A percentile compares a stretch with the other conserved stretches of the same genome.
Conservation (phyloP, 2,888 invertebrate genomes). For the Hirtodrosophila cameraria region DNA sequence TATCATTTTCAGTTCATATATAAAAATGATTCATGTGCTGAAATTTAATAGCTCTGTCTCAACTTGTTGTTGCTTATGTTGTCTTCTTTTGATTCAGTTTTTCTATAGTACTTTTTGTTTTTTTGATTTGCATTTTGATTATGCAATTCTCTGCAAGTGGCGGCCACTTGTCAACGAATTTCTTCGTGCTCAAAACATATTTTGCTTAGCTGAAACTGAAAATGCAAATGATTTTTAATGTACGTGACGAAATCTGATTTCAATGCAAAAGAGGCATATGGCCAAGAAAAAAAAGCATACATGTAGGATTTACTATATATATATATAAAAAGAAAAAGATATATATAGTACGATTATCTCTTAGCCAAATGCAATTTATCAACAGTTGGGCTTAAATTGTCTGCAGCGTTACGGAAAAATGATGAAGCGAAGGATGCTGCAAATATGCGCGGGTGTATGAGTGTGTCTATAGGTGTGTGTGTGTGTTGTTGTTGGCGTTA, state of each 20-base stretch:
- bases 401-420: slow-evolving; percentile 70
- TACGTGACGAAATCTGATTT: slow-evolving; percentile 78
- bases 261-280: slow-evolving; percentile 53
- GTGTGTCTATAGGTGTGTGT: not conserved
- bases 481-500: slow-evolving; percentile 35
- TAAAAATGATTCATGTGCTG: slow-evolving; percentile 12
- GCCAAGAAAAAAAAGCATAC: slow-evolving; percentile 37
- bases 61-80: not conserved
- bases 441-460: slow-evolving; percentile 21
- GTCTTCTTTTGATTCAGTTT: not conserved
- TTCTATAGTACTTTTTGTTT: not conserved
- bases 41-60: slow-evolving; percentile 8
- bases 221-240: slow-evolving; percentile 71
- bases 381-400: slow-evolving; percentile 77
- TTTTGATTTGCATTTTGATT: slow-evolving; percentile 16
- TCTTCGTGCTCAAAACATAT: slow-evolving; percentile 37
- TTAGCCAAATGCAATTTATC: slow-evolving; percentile 75
- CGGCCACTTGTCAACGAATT: slow-evolving; percentile 55
- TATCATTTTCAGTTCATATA: slow-evolving; percentile 2
- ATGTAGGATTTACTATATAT: not conserved
- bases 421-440: slow-evolving; percentile 46
- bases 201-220: slow-evolving; percentile 14
- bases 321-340: not conserved
- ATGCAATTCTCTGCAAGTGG: slow-evolving; percentile 59
- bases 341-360: slow-evolving; percentile 40